Evolutionary conservation across 1,140 invertebrate species (phyloP).

Genomic region (Fopius arisanus): DNA sequence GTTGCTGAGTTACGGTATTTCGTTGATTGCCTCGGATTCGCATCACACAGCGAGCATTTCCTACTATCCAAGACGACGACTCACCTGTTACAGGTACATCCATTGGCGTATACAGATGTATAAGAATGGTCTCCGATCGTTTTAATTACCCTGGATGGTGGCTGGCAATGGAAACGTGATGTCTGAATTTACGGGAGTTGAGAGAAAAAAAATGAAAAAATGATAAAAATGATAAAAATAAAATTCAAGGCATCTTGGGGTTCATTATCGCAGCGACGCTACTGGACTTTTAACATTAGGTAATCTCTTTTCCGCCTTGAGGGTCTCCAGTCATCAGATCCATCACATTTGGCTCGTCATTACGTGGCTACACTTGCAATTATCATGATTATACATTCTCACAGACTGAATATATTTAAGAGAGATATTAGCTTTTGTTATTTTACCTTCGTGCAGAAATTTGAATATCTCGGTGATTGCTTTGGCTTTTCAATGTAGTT

Average conservation of each 20-base stretch:
- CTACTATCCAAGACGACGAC: background rate
- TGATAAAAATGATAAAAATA: too few relatives aligned
- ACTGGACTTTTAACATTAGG: background rate
- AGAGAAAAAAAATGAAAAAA: background rate
- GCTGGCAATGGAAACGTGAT: background rate
- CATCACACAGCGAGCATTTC: slow-evolving; percentile 37
- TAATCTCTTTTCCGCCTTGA: background rate
- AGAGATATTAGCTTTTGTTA: slow-evolving; percentile 1
- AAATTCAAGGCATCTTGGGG: background rate
- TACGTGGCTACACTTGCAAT: background rate
- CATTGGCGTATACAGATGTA: background rate
- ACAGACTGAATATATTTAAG: background rate
- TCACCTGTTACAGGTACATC: slow-evolving; percentile 14
- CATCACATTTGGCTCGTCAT: background rate
- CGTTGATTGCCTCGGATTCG: slow-evolving; percentile 51
- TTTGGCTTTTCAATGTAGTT: background rate
- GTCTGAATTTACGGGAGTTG: background rate
- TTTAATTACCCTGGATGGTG: background rate
- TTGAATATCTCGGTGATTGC: background rate
- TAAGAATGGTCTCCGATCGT: background rate
- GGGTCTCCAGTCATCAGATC: background rate
- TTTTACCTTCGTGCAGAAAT: slow-evolving; percentile 1
- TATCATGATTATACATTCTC: slow-evolving; percentile 8
- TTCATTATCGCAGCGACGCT: background rate
- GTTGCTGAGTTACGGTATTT: slow-evolving; percentile 49